These are phyloP conservation scores for Eulemur coronatus DNA, from an alignment of 2,797 vertebrate species.

Conservation along the genomic window DNA sequence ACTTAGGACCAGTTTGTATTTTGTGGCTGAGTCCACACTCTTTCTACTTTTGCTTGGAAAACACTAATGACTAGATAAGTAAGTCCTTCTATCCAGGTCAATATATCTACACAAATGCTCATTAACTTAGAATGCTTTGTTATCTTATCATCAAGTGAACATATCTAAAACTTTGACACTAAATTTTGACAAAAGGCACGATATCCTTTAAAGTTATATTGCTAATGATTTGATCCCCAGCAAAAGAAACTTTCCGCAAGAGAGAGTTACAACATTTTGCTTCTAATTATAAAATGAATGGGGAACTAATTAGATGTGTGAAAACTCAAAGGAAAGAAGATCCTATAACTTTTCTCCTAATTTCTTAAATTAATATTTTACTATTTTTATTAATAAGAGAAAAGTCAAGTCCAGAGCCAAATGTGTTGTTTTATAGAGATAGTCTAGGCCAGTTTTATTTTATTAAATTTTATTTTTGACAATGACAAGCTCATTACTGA, in stretches of 20 bases:
- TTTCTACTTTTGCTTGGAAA: neutral
- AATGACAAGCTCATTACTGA: neutral
- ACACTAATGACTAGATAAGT: neutral
- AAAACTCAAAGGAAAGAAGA: conserved; percentile 24
- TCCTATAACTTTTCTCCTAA: conserved; percentile 22
- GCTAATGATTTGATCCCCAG: neutral
- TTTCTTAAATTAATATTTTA: neutral
- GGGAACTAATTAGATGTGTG: conserved; percentile 25
- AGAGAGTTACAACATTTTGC: neutral
- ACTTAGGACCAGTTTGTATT: neutral
- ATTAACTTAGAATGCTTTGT: neutral
- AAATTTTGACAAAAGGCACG: neutral
- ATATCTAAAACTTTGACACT: neutral
- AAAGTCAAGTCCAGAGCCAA: neutral
- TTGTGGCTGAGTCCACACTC: neutral
- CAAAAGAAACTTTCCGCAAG: neutral
- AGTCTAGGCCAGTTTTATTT: neutral
- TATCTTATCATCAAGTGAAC: neutral
- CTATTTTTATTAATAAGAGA: neutral
- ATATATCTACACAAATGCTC: neutral
- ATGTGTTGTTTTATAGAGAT: neutral
- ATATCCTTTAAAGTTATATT: neutral
- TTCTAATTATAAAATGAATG: conserved; percentile 53
- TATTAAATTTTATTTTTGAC: neutral
- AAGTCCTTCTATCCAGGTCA: neutral